Evolutionary conservation across 2,888 invertebrate species (phyloP), one percentile per base, ranked within the genome.

Genomic region (Rhagium mordax): DNA sequence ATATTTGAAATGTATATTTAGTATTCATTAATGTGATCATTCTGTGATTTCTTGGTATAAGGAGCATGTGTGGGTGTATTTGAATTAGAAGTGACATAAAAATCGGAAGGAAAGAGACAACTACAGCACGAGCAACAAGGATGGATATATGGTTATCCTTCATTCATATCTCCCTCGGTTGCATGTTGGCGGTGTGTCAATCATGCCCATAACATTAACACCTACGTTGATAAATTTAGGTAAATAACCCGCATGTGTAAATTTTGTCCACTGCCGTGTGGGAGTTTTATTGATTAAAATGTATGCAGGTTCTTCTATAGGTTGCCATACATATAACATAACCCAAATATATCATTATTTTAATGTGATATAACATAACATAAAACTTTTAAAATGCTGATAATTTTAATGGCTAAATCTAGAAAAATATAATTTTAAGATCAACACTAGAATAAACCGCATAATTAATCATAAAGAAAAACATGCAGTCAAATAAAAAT

Each of bases 191-290:
- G 53, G 53, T 53, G 53, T 21, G 53, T 53, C 65, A 65, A 53
- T 65, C 65, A 51, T 65, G 65, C 18, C 65, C 53, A 53, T 65
- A 65, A 65, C 49, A 33, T 53, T 48, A 65, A 53, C 65, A 51
- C 55, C 67, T 55, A 57, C 67, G 18, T 47, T 21, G 27, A 29
- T 20, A 15, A 49, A n/a, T 41, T 67, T 67, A 57, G 67, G 67
- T 57, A 67, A 67, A 67, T 67, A 67, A 67, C 67, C 57, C 57
- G 47, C 67, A 57, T 67, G 67, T 67, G 67, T 57, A 57, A 47
- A 57, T 57, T 47, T 67, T 57, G 57, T 41, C 21, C 41, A 13
- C 15, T 15, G 41, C 16, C 24, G 57, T 21, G 57, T 67, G 27
- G 67, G 67, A 24, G 57, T 57, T 15, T 47, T 65, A 65, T 67